phyloP scores from a whole-genome alignment of 2,113 vertebrate genomes.

The Macrotis lagotis region DNA sequence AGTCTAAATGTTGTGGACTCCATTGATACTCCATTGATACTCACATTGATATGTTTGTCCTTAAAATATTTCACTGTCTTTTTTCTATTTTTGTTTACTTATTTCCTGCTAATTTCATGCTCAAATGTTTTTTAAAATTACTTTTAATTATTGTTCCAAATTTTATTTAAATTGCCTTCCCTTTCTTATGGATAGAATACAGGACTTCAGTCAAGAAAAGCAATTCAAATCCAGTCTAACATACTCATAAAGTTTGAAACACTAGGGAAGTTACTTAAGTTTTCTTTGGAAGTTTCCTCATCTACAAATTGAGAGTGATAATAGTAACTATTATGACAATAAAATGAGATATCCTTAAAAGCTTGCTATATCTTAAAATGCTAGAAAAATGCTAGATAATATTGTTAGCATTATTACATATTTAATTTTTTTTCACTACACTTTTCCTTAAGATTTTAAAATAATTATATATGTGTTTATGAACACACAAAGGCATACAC shows the following conservation, averaged over 20 bases:
- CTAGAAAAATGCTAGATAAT: background rate
- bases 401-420: no score
- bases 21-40: no score
- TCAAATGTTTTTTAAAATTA: no score
- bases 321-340: background rate
- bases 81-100: no score
- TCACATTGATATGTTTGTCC: no score
- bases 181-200: background rate
- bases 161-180: no score
- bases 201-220: background rate
- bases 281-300: background rate
- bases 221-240: background rate
- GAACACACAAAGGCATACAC: no score
- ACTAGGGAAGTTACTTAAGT: background rate
- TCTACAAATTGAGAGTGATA: background rate
- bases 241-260: background rate
- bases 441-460: background rate
- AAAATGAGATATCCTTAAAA: background rate
- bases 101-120: no score
- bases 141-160: no score
- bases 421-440: no score
- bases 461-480: background rate
- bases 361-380: background rate
- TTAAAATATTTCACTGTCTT: no score
- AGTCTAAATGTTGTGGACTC: no score